phyloP scores from a whole-genome alignment of 2,113 vertebrate species.

The Plestiodon gilberti region DNA sequence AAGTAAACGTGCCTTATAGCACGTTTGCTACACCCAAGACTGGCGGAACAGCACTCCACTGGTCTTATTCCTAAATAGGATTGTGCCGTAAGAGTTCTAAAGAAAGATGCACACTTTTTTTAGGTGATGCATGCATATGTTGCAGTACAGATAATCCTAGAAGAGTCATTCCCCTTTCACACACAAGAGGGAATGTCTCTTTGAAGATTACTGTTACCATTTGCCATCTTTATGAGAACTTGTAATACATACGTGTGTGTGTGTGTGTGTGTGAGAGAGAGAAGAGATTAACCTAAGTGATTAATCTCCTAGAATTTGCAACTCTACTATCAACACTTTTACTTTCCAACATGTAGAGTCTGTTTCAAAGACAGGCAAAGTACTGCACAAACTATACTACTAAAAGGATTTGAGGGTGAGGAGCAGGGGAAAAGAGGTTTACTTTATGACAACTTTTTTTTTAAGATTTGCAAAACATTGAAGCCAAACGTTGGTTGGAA shows the following conservation, averaged over 20 bases:
- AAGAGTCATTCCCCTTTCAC: not conserved
- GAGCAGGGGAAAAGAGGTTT: not conserved
- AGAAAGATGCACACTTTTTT: too few relatives aligned
- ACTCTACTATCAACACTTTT: conserved; percentile 8
- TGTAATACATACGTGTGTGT: too few relatives aligned
- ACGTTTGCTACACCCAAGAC: too few relatives aligned
- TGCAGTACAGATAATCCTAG: not conserved
- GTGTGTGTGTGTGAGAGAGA: too few relatives aligned
- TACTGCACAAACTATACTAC: conserved; percentile 6
- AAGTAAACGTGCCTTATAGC: too few relatives aligned
- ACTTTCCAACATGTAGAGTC: conserved; percentile 47
- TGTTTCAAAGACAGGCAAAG: conserved; percentile 52
- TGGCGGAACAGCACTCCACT: too few relatives aligned
- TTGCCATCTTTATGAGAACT: not conserved
- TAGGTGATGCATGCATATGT: not conserved
- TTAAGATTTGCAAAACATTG: conserved; percentile 1
- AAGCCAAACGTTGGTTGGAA: conserved; percentile 33
- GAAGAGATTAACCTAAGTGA: not conserved
- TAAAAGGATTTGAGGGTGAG: not conserved
- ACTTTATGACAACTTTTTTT: not conserved
- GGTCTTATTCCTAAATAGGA: too few relatives aligned
- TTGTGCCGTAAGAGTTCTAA: too few relatives aligned
- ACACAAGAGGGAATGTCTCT: not conserved
- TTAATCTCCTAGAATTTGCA: not conserved
- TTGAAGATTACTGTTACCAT: not conserved